These are phyloP conservation scores for Cepaea nemoralis DNA, from an alignment of 1,140 invertebrate species.

Conservation along the genomic window DNA sequence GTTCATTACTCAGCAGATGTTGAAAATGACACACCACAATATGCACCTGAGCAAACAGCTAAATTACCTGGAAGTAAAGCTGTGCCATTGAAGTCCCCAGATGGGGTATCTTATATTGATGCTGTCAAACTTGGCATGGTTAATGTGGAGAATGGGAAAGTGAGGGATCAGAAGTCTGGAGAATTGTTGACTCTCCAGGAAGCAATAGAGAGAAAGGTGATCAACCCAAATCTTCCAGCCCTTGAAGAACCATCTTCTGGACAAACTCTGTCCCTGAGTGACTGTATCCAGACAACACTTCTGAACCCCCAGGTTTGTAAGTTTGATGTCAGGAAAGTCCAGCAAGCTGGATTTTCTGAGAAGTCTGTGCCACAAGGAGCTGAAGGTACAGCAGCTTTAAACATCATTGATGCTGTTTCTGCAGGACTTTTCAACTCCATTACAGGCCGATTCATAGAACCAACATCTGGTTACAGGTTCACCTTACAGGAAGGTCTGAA, in stretches of 20 bases:
- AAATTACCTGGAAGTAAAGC: not conserved
- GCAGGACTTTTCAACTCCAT: slow-evolving; percentile 85
- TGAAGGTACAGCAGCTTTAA: slow-evolving; percentile 56
- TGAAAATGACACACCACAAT: slow-evolving; percentile 43
- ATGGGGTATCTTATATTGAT: slow-evolving; percentile 62
- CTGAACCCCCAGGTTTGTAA: slow-evolving; percentile 70
- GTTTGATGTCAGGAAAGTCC: slow-evolving; percentile 66
- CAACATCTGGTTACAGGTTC: slow-evolving; percentile 80
- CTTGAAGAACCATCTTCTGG: slow-evolving; percentile 58
- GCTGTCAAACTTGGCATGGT: slow-evolving; percentile 80
- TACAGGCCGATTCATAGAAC: slow-evolving; percentile 84
- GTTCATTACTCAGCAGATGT: slow-evolving; percentile 64
- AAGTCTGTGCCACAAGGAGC: slow-evolving; percentile 19
- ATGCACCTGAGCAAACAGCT: not conserved
- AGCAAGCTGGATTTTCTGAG: slow-evolving; percentile 74
- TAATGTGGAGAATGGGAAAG: slow-evolving; percentile 80
- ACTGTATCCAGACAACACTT: slow-evolving; percentile 69
- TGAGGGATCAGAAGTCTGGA: slow-evolving; percentile 85
- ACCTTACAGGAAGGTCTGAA: slow-evolving; percentile 86
- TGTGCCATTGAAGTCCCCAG: not conserved
- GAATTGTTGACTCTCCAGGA: slow-evolving; percentile 84
- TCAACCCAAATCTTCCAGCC: slow-evolving; percentile 77
- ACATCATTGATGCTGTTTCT: slow-evolving; percentile 86
- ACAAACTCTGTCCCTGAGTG: slow-evolving; percentile 61
- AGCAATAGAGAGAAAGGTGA: slow-evolving; percentile 83